Evolutionary conservation across 2,113 vertebrate genomes (phyloP), one percentile per base, ranked within the genome.

Genomic region (Grantiella picta): DNA sequence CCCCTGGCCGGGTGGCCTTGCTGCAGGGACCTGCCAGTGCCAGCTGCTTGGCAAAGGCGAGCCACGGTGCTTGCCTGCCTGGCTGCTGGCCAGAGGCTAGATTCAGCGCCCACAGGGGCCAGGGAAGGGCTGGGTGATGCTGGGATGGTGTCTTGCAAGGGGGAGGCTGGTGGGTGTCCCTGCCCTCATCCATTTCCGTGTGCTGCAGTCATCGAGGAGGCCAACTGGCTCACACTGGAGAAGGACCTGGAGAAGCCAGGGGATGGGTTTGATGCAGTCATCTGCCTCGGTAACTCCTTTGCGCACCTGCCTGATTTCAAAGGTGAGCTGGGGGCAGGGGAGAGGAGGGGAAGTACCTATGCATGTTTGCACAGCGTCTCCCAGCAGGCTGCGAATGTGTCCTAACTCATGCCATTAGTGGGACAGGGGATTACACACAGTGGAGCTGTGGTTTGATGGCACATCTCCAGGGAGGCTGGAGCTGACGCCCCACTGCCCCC

Each of bases 221-320:
- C 99, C 92, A 99, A 99, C 97, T 99, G 99, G 99, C 98, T 99
- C 82, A 98, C 99, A 0, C 96, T 99, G 82, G 25, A 98, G 38
- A 98, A 98, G 29, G 99, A 99, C 73, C 82, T 99, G 82, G 97
- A 98, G 77, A 99, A 98, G 96, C 98, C 98, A 10, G 99, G 97
- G 9, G 90, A 96, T 0, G 99, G 99, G 28, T 99, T 99, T 60
- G 99, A 99, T 27, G 99, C 99, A 0, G 99, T 99, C 65, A 99
- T 99, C 95, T 99, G 99, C 97, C 98, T 99, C 6, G 99, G 99
- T 42, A 99, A 99, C 97, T 99, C 99, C 11, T 99, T 99, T 12
- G 99, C 99, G 0, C 99, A 99, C 90, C 97, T 99, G 93, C 99
- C 99, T n/a, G 99, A 99, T 82, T 98, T 99, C 96, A 99, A 99